A percentile compares a stretch with the other conserved stretches of the same genome.
Conservation (phyloP, 2,888 invertebrate genomes). For the Apotomis turbidana region DNA sequence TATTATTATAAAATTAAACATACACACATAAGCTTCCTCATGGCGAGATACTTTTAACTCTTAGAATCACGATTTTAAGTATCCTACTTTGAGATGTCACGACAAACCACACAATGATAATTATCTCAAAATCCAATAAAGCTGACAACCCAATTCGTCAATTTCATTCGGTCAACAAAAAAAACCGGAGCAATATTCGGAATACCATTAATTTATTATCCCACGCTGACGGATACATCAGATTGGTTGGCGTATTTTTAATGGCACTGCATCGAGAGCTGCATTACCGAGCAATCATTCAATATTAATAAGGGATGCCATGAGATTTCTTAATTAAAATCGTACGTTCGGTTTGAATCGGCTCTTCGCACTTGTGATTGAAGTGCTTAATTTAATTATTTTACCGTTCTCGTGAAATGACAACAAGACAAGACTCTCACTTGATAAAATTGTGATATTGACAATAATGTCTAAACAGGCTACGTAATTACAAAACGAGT, state of each 20-base stretch:
- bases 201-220: constrained; percentile 42
- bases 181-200: constrained; percentile 14
- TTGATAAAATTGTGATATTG: too few relatives aligned
- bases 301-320: constrained; percentile 71
- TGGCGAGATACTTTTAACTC: too few relatives aligned
- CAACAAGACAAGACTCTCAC: too few relatives aligned
- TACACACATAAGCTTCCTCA: too few relatives aligned
- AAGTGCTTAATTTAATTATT: background rate
- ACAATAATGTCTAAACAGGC: too few relatives aligned
- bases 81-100: background rate
- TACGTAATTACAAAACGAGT: too few relatives aligned
- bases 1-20: too few relatives aligned
- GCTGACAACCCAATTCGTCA: constrained; percentile 26
- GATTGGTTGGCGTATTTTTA: constrained; percentile 67
- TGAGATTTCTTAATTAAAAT: constrained; percentile 78
- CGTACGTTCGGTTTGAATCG: constrained; percentile 52
- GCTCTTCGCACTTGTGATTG: background rate
- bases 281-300: constrained; percentile 68
- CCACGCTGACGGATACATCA: constrained; percentile 37
- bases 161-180: constrained; percentile 38
- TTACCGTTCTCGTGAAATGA: too few relatives aligned
- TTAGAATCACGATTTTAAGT: too few relatives aligned
- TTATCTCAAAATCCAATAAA: constrained; percentile 10
- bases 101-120: background rate
- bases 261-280: constrained; percentile 55